Conservation (phyloP, 2,888 invertebrate genomes). For the Patella ulyssiponensis region DNA sequence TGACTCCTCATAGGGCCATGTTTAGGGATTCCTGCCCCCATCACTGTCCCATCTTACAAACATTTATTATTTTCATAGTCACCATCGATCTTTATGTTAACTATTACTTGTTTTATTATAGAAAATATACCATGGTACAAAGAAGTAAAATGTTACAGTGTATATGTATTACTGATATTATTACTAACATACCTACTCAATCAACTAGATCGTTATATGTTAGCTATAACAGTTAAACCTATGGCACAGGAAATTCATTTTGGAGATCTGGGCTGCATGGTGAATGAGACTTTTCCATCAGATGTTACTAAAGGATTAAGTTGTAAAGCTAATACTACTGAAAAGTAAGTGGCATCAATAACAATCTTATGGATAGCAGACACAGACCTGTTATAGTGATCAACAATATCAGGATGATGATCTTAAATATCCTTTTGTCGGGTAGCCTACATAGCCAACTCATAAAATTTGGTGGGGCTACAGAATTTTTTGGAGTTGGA, state of each 20-base stretch:
- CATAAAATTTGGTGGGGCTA: no score
- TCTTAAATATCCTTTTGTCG: no score
- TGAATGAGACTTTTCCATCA: conserved; percentile 46
- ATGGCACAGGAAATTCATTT: conserved; percentile 68
- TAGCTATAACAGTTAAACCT: conserved; percentile 63
- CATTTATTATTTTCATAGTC: no score
- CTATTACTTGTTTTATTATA: background rate
- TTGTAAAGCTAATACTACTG: conserved; percentile 43
- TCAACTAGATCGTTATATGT: conserved; percentile 67
- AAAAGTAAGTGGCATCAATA: conserved; percentile 26
- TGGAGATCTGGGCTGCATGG: conserved; percentile 65
- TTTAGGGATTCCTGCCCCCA: no score
- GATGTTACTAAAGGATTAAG: conserved; percentile 36
- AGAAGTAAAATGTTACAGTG: conserved; percentile 48
- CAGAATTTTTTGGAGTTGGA: no score
- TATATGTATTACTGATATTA: conserved; percentile 63
- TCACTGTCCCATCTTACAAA: no score
- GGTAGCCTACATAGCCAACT: no score
- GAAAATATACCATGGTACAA: conserved; percentile 28
- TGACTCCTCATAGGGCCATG: no score
- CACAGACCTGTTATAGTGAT: no score
- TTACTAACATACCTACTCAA: conserved; percentile 67
- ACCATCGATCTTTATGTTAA: no score
- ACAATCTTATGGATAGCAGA: no score
- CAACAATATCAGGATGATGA: no score